Conservation (phyloP, 2,113 vertebrate species). For the Eublepharis macularius region DNA sequence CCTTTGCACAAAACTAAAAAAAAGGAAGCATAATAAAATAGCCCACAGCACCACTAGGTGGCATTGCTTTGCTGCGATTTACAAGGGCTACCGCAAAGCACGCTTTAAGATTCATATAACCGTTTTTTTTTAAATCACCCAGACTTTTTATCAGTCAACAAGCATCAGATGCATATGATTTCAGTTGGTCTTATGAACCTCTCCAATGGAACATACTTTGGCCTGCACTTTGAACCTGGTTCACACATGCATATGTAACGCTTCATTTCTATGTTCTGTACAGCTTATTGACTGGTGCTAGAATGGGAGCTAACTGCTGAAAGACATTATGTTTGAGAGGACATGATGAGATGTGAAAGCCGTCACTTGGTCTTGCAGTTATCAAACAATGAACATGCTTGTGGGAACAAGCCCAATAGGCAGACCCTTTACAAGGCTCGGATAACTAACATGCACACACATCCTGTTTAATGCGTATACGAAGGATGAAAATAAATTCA, state of each 20-base stretch:
- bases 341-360: not conserved
- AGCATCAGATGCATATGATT: not conserved
- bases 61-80: slow-evolving; percentile 62
- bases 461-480: not conserved
- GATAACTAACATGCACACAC: not conserved
- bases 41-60: slow-evolving; percentile 74
- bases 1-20: not conserved
- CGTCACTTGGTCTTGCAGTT: not conserved
- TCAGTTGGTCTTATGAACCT: not conserved
- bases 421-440: not conserved
- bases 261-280: not conserved
- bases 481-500: not conserved
- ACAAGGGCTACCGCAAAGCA: not conserved
- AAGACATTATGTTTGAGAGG: not conserved
- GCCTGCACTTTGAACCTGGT: not conserved
- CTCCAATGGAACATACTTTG: not conserved
- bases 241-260: not conserved
- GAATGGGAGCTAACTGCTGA: not conserved
- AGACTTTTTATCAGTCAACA: not conserved
- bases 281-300: not conserved
- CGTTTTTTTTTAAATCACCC: not conserved
- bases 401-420: not conserved
- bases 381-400: not conserved
- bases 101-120: not conserved
- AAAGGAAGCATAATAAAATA: not conserved